A percentile compares a stretch with the other conserved stretches of the same genome.
Conservation (phyloP, 1,140 invertebrate species). For the Drosophila kikkawai region DNA sequence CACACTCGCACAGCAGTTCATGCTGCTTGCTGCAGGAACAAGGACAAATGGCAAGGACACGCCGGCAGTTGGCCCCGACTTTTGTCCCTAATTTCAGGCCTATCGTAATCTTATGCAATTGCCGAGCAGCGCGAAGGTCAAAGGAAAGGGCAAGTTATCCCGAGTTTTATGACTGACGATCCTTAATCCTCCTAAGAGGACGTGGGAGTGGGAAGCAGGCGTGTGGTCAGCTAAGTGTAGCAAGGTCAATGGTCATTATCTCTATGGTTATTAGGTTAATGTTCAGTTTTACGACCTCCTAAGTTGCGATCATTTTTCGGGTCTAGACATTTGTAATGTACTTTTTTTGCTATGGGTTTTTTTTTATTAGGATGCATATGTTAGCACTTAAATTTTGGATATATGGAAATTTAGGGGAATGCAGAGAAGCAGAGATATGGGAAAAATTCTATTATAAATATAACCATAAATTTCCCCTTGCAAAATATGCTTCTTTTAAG, state of each 20-base stretch:
- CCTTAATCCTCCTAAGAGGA: slow-evolving; percentile 22
- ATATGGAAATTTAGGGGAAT: slow-evolving; percentile 6
- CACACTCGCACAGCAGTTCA: slow-evolving; percentile 58
- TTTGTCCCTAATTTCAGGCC: slow-evolving; percentile 12
- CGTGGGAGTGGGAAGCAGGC: slow-evolving; percentile 1
- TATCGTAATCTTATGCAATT: slow-evolving; percentile 69
- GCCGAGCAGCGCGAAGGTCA: slow-evolving; percentile 52
- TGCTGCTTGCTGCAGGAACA: slow-evolving; percentile 5
- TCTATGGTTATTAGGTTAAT: slow-evolving; percentile 58
- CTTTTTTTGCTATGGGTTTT: slow-evolving; percentile 1
- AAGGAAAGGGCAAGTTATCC: slow-evolving; percentile 65
- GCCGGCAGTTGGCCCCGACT: slow-evolving; percentile 23
- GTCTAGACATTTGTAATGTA: slow-evolving; percentile 44
- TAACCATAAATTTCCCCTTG: neutral
- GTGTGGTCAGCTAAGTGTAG: slow-evolving; percentile 59
- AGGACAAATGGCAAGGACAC: slow-evolving; percentile 60
- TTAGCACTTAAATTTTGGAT: neutral
- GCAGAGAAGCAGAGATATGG: neutral
- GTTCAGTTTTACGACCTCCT: slow-evolving; percentile 66
- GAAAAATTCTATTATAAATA: neutral
- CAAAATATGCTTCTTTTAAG: neutral
- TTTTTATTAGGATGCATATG: slow-evolving; percentile 42
- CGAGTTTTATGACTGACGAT: slow-evolving; percentile 46
- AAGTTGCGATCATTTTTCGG: slow-evolving; percentile 28
- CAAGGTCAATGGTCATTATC: slow-evolving; percentile 64